Evolutionary conservation across 2,113 vertebrate species (phyloP).

Genomic region (Leptosomus discolor): DNA sequence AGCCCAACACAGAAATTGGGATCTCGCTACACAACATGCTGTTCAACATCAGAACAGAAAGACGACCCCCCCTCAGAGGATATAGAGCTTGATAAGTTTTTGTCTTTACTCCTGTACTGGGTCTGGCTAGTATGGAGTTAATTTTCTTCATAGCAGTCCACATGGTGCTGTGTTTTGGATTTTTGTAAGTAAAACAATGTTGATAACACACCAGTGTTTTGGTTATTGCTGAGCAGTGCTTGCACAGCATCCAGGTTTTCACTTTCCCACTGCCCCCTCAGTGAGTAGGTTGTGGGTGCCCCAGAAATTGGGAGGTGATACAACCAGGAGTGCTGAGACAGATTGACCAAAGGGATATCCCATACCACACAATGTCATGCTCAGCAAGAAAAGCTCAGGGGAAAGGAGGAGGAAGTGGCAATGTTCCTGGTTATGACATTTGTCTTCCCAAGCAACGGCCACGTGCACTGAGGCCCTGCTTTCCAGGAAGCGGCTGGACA

Average conservation of each 20-base stretch:
- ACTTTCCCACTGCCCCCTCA: not conserved
- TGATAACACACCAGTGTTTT: not conserved
- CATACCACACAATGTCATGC: not conserved
- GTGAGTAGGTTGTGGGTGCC: not conserved
- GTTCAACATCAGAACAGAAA: not conserved
- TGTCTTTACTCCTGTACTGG: not conserved
- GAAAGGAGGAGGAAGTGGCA: not conserved
- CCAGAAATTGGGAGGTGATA: not conserved
- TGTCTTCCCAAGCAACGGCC: not conserved
- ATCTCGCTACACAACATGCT: not conserved
- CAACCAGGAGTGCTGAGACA: not conserved
- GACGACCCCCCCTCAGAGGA: not conserved
- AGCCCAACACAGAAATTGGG: not conserved
- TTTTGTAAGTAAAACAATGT: not conserved
- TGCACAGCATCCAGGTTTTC: not conserved
- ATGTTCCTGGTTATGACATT: not conserved
- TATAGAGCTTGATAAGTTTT: not conserved
- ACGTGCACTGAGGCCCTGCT: accelerated
- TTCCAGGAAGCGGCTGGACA: not conserved
- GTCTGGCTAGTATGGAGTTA: not conserved
- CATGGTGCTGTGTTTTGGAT: not conserved
- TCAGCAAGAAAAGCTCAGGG: not conserved
- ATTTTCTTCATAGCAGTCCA: not conserved
- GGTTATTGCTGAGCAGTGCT: not conserved
- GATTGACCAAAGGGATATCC: not conserved